phyloP scores from a whole-genome alignment of 2,113 vertebrate species.

The Oncorhynchus mykiss region DNA sequence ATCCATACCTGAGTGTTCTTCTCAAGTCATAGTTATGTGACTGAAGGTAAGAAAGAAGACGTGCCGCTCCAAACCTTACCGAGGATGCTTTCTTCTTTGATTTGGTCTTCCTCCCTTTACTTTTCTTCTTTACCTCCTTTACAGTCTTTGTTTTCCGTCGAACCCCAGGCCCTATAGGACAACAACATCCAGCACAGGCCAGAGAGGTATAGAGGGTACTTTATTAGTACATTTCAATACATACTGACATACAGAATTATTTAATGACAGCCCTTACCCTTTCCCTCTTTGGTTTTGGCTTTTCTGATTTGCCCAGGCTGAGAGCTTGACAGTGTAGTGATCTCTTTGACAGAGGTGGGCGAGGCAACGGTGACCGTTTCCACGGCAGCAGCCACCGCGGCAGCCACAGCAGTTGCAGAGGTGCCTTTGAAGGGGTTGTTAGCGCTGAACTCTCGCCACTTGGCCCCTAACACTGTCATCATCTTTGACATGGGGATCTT shows the following conservation, averaged over 20 bases:
- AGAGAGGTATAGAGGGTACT: not conserved
- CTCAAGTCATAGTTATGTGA: not conserved
- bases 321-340: slow-evolving; percentile 70
- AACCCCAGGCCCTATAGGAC: slow-evolving; percentile 84
- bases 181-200: not conserved
- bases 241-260: not conserved
- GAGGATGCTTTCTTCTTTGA: slow-evolving; percentile 95
- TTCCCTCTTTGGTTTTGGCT: slow-evolving; percentile 99
- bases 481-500: slow-evolving; percentile 99
- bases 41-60: not conserved
- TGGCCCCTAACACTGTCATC: slow-evolving; percentile 98
- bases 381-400: slow-evolving; percentile 88
- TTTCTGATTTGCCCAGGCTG: slow-evolving; percentile 84
- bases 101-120: slow-evolving; percentile 90
- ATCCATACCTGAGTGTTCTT: too few species aligned
- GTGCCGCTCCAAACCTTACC: slow-evolving; percentile 66
- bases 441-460: slow-evolving; percentile 98
- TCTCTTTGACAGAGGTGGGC: slow-evolving; percentile 62
- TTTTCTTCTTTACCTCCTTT: slow-evolving; percentile 91
- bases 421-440: slow-evolving; percentile 98
- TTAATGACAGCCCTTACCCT: slow-evolving; percentile 76
- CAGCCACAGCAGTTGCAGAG: slow-evolving; percentile 87
- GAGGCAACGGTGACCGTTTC: slow-evolving; percentile 86
- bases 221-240: not conserved
- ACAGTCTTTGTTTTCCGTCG: slow-evolving; percentile 84